Evolutionary conservation across 2,113 vertebrate genomes (phyloP).

Genomic region (Lamprologus ornatipinnis): DNA sequence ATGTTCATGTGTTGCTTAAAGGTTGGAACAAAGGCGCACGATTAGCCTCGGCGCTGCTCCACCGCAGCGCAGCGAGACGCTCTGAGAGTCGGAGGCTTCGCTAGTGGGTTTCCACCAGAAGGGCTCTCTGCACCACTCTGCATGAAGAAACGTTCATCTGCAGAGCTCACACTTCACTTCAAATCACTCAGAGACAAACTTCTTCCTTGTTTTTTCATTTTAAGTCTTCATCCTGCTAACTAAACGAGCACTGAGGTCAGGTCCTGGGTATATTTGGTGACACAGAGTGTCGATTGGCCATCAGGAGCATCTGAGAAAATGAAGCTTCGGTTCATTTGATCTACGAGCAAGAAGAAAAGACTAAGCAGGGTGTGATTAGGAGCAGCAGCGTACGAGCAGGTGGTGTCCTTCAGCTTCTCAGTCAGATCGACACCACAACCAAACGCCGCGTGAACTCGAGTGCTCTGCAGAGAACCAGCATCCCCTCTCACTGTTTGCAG

Average conservation of each 20-base stretch:
- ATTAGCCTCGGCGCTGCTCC: background rate
- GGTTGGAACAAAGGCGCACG: background rate
- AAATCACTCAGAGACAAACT: rapidly evolving
- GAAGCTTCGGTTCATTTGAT: background rate
- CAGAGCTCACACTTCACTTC: rapidly evolving
- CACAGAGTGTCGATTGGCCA: background rate
- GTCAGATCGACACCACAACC: background rate
- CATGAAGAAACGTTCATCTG: background rate
- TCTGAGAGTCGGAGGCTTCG: background rate
- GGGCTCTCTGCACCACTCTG: background rate
- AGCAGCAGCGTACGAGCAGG: background rate
- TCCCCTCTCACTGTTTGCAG: background rate
- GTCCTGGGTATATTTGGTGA: background rate
- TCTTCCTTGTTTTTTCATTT: background rate
- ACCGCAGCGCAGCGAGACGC: background rate
- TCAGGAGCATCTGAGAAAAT: background rate
- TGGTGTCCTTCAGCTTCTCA: background rate
- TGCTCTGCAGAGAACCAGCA: background rate
- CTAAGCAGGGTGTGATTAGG: rapidly evolving
- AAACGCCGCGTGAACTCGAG: rapidly evolving
- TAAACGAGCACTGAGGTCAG: rapidly evolving
- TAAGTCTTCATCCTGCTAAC: background rate
- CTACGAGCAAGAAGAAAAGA: background rate
- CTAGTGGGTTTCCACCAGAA: background rate
- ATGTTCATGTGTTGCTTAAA: background rate